Conservation (phyloP, 2,797 vertebrate species). For the Lithobates sylvaticus region DNA sequence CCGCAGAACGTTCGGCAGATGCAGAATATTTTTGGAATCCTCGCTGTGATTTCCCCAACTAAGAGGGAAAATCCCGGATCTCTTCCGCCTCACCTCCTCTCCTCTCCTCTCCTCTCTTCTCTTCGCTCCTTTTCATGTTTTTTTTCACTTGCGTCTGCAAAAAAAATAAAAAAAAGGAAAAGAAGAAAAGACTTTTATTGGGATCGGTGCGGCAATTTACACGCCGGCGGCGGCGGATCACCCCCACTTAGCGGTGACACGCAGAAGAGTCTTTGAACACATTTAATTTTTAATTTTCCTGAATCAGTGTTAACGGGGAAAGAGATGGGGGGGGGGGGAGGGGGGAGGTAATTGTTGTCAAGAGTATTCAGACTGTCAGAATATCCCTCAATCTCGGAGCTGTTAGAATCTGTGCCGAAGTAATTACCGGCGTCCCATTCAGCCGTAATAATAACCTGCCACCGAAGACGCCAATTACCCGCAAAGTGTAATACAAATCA, state of each 20-base stretch:
- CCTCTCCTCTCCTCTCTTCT: too few species aligned
- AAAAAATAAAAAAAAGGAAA: not conserved
- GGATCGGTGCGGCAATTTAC: slow-evolving; percentile 75
- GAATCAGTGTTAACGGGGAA: slow-evolving; percentile 79
- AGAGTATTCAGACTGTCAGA: slow-evolving; percentile 85
- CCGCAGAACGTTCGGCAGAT: too few species aligned
- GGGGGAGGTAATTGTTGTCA: slow-evolving; percentile 77
- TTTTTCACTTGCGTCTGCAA: not conserved
- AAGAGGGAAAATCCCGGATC: too few species aligned
- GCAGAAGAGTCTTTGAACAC: slow-evolving; percentile 75
- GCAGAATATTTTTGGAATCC: too few species aligned
- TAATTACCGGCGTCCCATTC: slow-evolving; percentile 87
- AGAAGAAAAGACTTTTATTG: slow-evolving; percentile 67
- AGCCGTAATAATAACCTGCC: slow-evolving; percentile 89
- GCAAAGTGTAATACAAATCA: slow-evolving; percentile 83
- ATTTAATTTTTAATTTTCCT: slow-evolving; percentile 83
- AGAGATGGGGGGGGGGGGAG: too few species aligned
- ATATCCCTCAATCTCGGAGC: slow-evolving; percentile 84
- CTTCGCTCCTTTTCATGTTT: not conserved
- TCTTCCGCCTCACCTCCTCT: too few species aligned
- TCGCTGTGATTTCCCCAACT: too few species aligned
- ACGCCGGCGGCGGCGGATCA: slow-evolving; percentile 70
- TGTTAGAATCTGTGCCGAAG: slow-evolving; percentile 83
- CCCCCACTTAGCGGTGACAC: slow-evolving; percentile 74
- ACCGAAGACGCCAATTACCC: slow-evolving; percentile 87